Evolutionary conservation across 1,140 invertebrate genomes (phyloP), one percentile per base, ranked within the genome.

Genomic region (Patella vulgata): DNA sequence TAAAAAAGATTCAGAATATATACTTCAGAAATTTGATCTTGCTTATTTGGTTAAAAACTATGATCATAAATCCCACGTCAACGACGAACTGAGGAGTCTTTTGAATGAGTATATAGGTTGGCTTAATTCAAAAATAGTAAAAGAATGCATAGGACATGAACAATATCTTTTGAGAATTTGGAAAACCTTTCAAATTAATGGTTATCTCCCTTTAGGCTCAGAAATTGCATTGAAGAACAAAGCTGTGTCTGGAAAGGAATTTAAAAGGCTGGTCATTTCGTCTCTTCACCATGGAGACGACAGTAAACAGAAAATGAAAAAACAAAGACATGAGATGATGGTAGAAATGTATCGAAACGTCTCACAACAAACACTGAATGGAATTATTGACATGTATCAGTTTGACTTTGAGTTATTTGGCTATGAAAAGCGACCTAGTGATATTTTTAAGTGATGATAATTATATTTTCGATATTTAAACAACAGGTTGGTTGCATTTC

Each of bases 181-280:
- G 70, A 55, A 44, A 28, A 60, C 66, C 4, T 72, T 72, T 57
- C 48, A 65, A 52, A 44, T 67, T 17, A 67, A 71, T 43, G 68
- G 68, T 14, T 71, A 71, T 46, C 9, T 71, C 5, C 68, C 64
- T 25, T 21, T 31, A 14, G 56, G 48, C 0, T 6, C 31, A 1
- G 48, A 60, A n/a, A 70, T 71, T 57, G 71, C 75, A 0, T 68
- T 66, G 46, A 28, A 51, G n/a, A 30, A 31, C 2, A 21, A 47
- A 23, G 28, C 21, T 3, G 12, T 43, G 0, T 33, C 28, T 2
- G 33, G 30, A 42, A 36, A 28, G 1, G n/a, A 5, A 12, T 62
- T 62, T 52, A 53, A 28, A 31, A 39, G 17, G 0, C 17, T 47
- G 42, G 59, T 52, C 2, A 31, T 36, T 4, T 36, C 51, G 5